phyloP scores from a whole-genome alignment of 1,140 invertebrate genomes.

The Pogonomyrmex californicus region DNA sequence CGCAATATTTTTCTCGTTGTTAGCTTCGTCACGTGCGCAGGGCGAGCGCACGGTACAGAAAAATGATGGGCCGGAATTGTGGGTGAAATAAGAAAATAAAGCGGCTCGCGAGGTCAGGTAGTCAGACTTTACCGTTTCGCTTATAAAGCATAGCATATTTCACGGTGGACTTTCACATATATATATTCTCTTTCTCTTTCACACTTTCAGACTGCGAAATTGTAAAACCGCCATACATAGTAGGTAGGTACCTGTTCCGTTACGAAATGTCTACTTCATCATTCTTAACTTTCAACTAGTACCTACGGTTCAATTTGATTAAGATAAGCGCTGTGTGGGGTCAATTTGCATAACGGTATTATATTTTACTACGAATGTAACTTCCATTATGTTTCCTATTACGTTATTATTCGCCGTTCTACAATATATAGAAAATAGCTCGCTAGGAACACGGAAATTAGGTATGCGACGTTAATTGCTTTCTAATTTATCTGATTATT shows the following conservation, averaged over 20 bases:
- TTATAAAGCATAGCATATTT: slow-evolving; percentile 54
- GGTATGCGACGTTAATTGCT: not conserved
- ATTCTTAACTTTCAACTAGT: slow-evolving; percentile 43
- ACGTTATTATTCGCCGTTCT: not conserved
- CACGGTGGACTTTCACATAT: slow-evolving; percentile 32
- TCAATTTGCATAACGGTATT: slow-evolving; percentile 50
- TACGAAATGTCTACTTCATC: slow-evolving; percentile 38
- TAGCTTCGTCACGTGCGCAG: slow-evolving; percentile 50
- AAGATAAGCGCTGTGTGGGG: not conserved
- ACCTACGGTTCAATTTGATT: slow-evolving; percentile 38
- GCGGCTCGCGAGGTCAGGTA: slow-evolving; percentile 33
- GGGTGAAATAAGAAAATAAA: slow-evolving; percentile 68
- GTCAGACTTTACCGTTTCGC: slow-evolving; percentile 56
- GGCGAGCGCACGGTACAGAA: slow-evolving; percentile 14
- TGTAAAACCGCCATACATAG: slow-evolving; percentile 32
- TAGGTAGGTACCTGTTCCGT: slow-evolving; percentile 31
- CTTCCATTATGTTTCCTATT: slow-evolving; percentile 31
- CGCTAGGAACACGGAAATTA: not conserved
- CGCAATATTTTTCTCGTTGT: slow-evolving; percentile 41
- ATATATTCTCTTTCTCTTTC: not conserved
- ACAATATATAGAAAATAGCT: not conserved
- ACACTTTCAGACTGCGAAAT: slow-evolving; percentile 5
- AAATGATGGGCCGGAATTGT: slow-evolving; percentile 45
- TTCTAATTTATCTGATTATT: not conserved
- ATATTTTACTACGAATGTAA: not conserved